Conservation (phyloP, 2,113 vertebrate genomes). For the Sander vitreus region DNA sequence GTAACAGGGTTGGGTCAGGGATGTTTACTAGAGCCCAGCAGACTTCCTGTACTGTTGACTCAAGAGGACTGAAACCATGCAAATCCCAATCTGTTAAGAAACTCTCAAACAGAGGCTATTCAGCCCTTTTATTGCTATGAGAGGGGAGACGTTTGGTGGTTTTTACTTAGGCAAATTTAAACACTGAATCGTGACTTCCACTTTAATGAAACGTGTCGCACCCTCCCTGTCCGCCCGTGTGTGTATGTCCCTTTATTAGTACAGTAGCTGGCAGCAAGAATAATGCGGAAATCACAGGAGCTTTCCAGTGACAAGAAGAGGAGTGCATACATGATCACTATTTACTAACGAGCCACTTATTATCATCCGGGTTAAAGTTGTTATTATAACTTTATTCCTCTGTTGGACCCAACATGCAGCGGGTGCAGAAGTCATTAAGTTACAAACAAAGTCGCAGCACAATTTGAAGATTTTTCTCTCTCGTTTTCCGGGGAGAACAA, state of each 20-base stretch:
- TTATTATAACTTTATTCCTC: fast-evolving
- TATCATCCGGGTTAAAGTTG: fast-evolving
- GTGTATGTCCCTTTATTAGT: not conserved
- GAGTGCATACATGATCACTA: fast-evolving
- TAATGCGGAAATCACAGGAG: conserved; percentile 65
- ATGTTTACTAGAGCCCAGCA: conserved; percentile 4
- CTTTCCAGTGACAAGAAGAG: not conserved
- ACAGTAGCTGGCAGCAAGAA: not conserved
- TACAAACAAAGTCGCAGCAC: not conserved
- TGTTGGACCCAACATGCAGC: not conserved
- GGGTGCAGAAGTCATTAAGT: not conserved
- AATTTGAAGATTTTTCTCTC: not conserved
- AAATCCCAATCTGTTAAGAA: conserved; percentile 26
- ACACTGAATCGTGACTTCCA: not conserved
- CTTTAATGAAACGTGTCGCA: not conserved
- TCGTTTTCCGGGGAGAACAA: not conserved
- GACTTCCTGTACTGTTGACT: conserved; percentile 56
- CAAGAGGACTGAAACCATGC: conserved; percentile 7
- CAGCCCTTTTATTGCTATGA: too few relatives aligned
- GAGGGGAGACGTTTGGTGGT: too few relatives aligned
- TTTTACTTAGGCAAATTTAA: fast-evolving
- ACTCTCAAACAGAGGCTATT: not conserved
- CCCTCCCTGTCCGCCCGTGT: not conserved
- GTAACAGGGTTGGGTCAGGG: conserved; percentile 3
- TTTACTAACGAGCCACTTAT: too few relatives aligned